Conservation (phyloP, 2,888 invertebrate species). For the Hololepta plana region DNA sequence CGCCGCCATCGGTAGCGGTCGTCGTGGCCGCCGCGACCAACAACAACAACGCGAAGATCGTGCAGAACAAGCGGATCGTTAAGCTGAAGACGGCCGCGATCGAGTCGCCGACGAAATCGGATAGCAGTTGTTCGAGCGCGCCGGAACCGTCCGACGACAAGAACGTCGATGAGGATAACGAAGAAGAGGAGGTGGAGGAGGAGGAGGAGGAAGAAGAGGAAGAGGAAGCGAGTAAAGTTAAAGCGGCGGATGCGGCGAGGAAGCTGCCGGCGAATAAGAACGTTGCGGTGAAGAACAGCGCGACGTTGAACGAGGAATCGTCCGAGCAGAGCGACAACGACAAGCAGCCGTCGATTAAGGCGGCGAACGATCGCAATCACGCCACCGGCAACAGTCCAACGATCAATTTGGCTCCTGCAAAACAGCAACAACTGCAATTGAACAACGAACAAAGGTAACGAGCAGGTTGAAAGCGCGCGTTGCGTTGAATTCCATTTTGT, state of each 20-base stretch:
- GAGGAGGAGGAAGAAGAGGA: slow-evolving; percentile 8
- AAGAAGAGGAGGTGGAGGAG: slow-evolving; percentile 8
- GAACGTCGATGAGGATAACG: slow-evolving; percentile 9
- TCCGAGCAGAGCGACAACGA: slow-evolving; percentile 3
- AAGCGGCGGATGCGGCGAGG: slow-evolving; percentile 10
- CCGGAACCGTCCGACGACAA: no score
- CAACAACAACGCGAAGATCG: no score
- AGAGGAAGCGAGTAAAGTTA: slow-evolving; percentile 9
- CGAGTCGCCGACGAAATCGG: slow-evolving; percentile 18
- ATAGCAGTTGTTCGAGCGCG: slow-evolving; percentile 18
- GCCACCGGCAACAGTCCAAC: no score
- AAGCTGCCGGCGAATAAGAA: slow-evolving; percentile 8
- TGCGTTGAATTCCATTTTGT: slow-evolving; percentile 2
- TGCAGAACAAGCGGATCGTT: no score
- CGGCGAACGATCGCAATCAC: slow-evolving; percentile 2
- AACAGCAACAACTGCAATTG: background rate
- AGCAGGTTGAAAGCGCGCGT: slow-evolving; percentile 3
- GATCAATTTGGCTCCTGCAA: slow-evolving; percentile 1
- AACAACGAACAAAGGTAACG: slow-evolving; percentile 2
- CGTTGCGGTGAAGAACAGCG: slow-evolving; percentile 5
- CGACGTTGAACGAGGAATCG: slow-evolving; percentile 3
- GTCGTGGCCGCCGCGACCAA: no score
- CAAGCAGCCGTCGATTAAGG: background rate
- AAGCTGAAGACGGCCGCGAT: no score
- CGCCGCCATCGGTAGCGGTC: no score